Evolutionary conservation across 2,888 invertebrate species (phyloP), one percentile per base, ranked within the genome.

Genomic region (Onthophagus sagittarius): DNA sequence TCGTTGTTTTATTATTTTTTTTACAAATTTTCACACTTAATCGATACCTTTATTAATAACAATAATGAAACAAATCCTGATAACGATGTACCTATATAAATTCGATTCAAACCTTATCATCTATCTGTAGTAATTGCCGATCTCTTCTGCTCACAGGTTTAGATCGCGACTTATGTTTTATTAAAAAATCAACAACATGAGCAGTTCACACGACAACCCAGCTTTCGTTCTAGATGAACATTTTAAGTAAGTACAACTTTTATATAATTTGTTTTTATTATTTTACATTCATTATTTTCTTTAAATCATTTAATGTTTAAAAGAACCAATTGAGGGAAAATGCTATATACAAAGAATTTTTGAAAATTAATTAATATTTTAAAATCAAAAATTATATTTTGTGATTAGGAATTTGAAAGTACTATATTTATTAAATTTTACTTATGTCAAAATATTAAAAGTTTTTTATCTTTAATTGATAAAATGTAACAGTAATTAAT

Each of bases 181-280:
- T 62, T 14, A 15, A 23, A 23, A 23, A 23, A 23, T 3, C 14
- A 7, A 39, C n/a, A 53, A 13, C 62, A 70, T 70, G 70, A 70
- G 23, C n/a, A 31, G 53, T 63, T 62, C 74, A 64, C 74, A 74
- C 32, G 32, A 63, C 6, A 74, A 74, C 32, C 70, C 70, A 39
- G 72, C 72, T 23, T 74, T 72, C 62, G 72, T 72, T 23, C 74
- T 70, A 13, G 74, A 74, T 32, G 63, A 69, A 70, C 65, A 69
- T 62, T 53, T 63, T 39, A 72, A 64, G 74, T 74, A 74, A 63
- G 39, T 62, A 63, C 9, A 33, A 11, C 14, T 15, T n/a, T 39
- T 39, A 39, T 71, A 7, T 70, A n/a, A 7, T 63, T 63, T 67
- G 6, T 67, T 67, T 31, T 67, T 2, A 31, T 67, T 67, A 23